These are phyloP conservation scores for Caenorhabditis doughertyi DNA, from an alignment of 2,888 invertebrate genomes.

Conservation along the genomic window DNA sequence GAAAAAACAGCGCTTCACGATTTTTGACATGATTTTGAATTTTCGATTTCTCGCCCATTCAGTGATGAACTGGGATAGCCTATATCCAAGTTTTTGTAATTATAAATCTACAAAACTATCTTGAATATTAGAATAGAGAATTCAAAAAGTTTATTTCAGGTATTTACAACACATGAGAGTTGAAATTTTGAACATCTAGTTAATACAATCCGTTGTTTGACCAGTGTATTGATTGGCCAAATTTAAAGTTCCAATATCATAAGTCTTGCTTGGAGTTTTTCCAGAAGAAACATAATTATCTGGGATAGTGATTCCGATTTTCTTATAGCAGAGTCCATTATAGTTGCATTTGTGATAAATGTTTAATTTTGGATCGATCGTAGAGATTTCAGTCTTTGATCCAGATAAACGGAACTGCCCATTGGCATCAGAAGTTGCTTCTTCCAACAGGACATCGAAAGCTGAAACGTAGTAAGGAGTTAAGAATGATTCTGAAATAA, in stretches of 20 bases:
- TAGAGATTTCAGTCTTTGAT: slow-evolving; percentile 71
- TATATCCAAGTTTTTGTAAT: neutral
- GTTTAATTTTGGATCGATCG: slow-evolving; percentile 72
- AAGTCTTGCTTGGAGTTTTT: slow-evolving; percentile 67
- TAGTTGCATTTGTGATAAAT: slow-evolving; percentile 76
- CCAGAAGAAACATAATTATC: slow-evolving; percentile 71
- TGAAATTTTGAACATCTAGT: slow-evolving; percentile 28
- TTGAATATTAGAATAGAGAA: too few relatives aligned
- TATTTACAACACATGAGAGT: slow-evolving; percentile 29
- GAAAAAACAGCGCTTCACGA: slow-evolving; percentile 36
- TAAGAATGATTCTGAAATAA: neutral
- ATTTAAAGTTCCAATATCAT: slow-evolving; percentile 73
- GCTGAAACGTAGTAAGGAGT: slow-evolving; percentile 49
- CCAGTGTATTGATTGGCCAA: slow-evolving; percentile 73
- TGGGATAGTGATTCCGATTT: slow-evolving; percentile 75
- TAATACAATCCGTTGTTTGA: slow-evolving; percentile 74
- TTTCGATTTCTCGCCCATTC: slow-evolving; percentile 7
- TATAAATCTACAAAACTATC: too few relatives aligned
- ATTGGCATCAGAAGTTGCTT: slow-evolving; percentile 63
- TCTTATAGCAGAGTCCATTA: slow-evolving; percentile 73
- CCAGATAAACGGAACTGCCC: slow-evolving; percentile 70
- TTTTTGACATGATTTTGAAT: slow-evolving; percentile 54
- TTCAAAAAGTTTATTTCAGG: slow-evolving; percentile 15
- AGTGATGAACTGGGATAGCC: slow-evolving; percentile 11
- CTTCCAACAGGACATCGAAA: slow-evolving; percentile 67